Conservation (phyloP, 2,797 vertebrate genomes). For the Microchirus variegatus region DNA sequence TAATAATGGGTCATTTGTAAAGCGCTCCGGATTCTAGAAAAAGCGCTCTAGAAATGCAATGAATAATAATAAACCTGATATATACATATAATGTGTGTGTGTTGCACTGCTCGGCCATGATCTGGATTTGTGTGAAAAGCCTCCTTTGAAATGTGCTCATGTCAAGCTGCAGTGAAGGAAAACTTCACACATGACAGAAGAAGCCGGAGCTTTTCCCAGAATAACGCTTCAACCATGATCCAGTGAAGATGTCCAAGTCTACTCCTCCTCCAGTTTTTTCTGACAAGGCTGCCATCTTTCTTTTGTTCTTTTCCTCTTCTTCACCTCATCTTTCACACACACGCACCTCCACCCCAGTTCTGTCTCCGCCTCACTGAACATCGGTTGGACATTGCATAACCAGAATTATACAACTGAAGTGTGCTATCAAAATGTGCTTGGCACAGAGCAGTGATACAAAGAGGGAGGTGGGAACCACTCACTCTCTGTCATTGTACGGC, state of each 20-base stretch:
- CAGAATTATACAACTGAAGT: slow-evolving; percentile 73
- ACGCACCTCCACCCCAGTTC: no score
- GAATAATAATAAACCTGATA: no score
- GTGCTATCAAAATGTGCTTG: slow-evolving; percentile 60
- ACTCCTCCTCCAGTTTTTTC: neutral
- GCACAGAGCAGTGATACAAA: slow-evolving; percentile 46
- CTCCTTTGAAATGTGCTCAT: neutral
- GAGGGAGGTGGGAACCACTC: slow-evolving; percentile 25
- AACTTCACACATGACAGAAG: slow-evolving; percentile 7
- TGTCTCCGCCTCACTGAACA: slow-evolving; percentile 65
- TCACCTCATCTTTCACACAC: slow-evolving; percentile 16
- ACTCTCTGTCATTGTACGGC: slow-evolving; percentile 2
- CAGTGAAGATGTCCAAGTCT: neutral
- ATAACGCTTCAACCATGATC: neutral
- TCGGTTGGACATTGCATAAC: slow-evolving; percentile 75
- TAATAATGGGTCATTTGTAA: no score
- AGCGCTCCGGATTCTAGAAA: no score
- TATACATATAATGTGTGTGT: no score
- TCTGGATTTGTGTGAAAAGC: slow-evolving; percentile 13
- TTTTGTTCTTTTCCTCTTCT: slow-evolving; percentile 29
- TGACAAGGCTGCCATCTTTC: neutral
- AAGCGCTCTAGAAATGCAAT: no score
- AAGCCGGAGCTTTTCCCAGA: neutral
- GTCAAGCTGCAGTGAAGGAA: slow-evolving; percentile 3
- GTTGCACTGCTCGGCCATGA: no score